Base-by-base conservation (phyloP, 1,140 invertebrate species). In the Listronotus oregonensis region DNA sequence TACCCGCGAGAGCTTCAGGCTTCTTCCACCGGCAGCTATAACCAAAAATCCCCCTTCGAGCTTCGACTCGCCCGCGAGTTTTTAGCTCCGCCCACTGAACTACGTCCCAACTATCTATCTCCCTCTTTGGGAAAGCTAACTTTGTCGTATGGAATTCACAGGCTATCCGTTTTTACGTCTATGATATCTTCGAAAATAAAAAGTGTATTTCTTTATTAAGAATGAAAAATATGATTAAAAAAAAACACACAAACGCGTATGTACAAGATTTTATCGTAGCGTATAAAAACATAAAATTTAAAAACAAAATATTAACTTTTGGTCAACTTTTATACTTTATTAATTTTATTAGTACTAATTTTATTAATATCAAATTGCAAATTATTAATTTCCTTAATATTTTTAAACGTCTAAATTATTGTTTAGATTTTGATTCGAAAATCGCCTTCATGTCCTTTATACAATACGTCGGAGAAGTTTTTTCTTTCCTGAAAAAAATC, bases 391-490 rank as follows among this genome's bases (percentile, higher is more conserved):
- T 60, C 11, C 18, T 32, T 58, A 18, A 43, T 60, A 40, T 32
- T 18, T 58, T 43, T 42, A 32, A 60, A 34, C 18, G 21, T 49
- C 37, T 60, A 27, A 8, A 46, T 71, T 77, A 78, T 73, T 79
- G 77, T 73, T 78, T 77, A 71, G 81, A 82, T 76, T 82, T 82
- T 71, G 82, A 82, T 80, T 91, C 89, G 78, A 91, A 91, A 71
- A 90, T 85, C 43, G 89, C 89, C 62, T 89, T 87, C 85, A 91
- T 89, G 76, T 91, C 88, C 73, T 86, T 85, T 74, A 91, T 91
- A 73, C 87, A 88, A 77, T 85, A 87, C 43, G 87, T 85, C 17
- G 87, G 85, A 59, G 87, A 86, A 70, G 85, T 77, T 76, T 85
- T 86, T 69, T 88, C 86, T 80, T 85, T 84, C 77, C 86, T 88